phyloP scores from a whole-genome alignment of 2,888 invertebrate genomes.

The Melangyna quadrimaculata region DNA sequence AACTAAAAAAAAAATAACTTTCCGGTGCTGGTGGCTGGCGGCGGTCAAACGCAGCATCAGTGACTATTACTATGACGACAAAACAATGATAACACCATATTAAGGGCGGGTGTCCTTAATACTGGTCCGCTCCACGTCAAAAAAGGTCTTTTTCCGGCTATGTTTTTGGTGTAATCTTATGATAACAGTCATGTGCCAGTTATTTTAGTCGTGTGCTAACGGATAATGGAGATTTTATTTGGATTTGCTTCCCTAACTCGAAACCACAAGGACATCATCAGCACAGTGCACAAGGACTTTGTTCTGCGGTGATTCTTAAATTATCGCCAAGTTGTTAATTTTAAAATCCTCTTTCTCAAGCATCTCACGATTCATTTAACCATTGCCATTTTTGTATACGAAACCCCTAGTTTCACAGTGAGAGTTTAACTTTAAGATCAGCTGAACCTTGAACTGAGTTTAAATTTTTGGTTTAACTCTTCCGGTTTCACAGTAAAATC shows the following conservation, averaged over 20 bases:
- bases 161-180: conserved; percentile 47
- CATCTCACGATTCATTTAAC: conserved; percentile 55
- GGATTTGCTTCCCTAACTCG: conserved; percentile 7
- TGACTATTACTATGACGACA: conserved; percentile 60
- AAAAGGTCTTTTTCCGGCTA: conserved; percentile 34
- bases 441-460: too few relatives aligned
- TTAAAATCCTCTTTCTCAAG: not conserved
- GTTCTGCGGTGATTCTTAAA: not conserved
- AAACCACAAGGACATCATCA: not conserved
- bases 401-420: too few relatives aligned
- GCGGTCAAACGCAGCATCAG: conserved; percentile 58
- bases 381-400: not conserved
- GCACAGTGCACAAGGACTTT: conserved; percentile 6
- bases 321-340: conserved; percentile 41
- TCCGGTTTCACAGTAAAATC: too few relatives aligned
- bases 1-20: not conserved
- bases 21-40: not conserved
- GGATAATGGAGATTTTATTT: conserved; percentile 47
- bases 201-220: not conserved
- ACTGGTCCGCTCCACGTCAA: not conserved
- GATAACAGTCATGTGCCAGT: conserved; percentile 48
- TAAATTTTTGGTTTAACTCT: too few relatives aligned
- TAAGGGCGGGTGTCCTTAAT: not conserved
- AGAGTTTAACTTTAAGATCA: too few relatives aligned
- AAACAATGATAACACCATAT: conserved; percentile 57